Percentiles rank a stretch among this genome's conserved stretches.
These are phyloP conservation scores for Chloroceryle amazona DNA, from an alignment of 2,797 vertebrate genomes.

Conservation along the genomic window DNA sequence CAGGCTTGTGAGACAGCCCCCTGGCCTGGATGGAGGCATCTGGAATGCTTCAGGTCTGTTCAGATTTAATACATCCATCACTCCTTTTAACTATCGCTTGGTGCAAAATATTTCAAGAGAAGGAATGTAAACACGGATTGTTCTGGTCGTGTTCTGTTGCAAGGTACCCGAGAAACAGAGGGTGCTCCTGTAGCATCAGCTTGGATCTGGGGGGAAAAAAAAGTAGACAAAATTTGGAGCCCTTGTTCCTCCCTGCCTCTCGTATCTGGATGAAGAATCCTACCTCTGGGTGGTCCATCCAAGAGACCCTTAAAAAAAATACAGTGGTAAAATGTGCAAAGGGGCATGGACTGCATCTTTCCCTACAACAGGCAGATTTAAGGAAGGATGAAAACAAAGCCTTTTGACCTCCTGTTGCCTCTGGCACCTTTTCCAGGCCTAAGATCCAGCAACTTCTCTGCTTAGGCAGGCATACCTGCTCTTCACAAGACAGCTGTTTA, in stretches of 20 bases:
- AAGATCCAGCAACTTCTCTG: background rate
- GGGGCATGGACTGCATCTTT: background rate
- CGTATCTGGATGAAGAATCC: background rate
- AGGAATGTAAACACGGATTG: slow-evolving; percentile 5
- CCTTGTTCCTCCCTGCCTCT: background rate
- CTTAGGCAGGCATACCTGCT: background rate
- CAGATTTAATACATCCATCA: background rate
- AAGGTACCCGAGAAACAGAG: background rate
- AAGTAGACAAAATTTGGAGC: fast-evolving
- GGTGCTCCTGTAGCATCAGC: background rate
- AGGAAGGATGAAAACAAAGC: background rate
- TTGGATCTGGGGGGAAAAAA: background rate
- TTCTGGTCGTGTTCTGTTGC: background rate
- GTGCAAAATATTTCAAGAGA: background rate
- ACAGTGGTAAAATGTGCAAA: background rate
- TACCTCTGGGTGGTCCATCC: background rate
- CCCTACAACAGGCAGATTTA: background rate
- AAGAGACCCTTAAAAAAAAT: background rate
- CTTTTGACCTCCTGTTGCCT: background rate
- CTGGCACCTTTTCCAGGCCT: background rate
- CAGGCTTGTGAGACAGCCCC: background rate
- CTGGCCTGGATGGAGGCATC: background rate
- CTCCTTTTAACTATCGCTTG: background rate
- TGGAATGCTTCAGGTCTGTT: background rate
- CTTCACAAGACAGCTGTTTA: background rate